Conservation (phyloP, 53 echinoderm and acorn worm genomes). For the Antedon mediterranea region DNA sequence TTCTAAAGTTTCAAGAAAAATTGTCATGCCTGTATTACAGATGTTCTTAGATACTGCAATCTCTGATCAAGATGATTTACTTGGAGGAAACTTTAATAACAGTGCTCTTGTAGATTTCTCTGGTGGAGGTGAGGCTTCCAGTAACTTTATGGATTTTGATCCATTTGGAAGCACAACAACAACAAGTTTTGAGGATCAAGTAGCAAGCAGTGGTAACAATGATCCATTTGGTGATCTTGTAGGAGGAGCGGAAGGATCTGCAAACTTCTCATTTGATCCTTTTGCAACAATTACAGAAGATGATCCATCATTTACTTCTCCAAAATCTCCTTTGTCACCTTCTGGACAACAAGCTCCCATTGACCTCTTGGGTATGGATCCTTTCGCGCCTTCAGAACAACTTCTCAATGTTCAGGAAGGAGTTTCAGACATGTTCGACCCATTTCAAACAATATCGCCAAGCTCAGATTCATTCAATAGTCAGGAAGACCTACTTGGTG, state of each 20-base stretch:
- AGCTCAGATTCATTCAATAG: conserved; percentile 1
- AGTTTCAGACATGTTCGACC: background rate
- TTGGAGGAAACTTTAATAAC: conserved; percentile 9
- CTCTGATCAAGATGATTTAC: background rate
- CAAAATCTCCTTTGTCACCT: conserved; percentile 10
- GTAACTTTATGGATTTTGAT: conserved; percentile 37
- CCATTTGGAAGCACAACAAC: conserved; percentile 13
- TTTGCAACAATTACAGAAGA: background rate
- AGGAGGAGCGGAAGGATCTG: background rate
- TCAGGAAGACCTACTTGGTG: background rate
- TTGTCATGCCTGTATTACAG: conserved; percentile 53
- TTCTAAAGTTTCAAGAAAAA: conserved; percentile 63
- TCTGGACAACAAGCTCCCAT: conserved; percentile 7
- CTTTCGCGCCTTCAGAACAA: conserved; percentile 16
- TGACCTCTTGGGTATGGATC: conserved; percentile 33
- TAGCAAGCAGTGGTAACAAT: background rate
- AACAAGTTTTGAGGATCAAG: background rate
- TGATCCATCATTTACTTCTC: conserved; percentile 5
- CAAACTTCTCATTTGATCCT: background rate
- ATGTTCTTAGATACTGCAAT: conserved; percentile 42
- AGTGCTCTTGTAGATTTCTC: background rate
- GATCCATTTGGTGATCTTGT: conserved; percentile 24
- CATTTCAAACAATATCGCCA: conserved; percentile 1
- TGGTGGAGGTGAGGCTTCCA: conserved; percentile 7
- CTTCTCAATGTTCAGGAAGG: background rate